Evolutionary conservation across 2,113 vertebrate genomes (phyloP).

Genomic region (Enhydra lutris): DNA sequence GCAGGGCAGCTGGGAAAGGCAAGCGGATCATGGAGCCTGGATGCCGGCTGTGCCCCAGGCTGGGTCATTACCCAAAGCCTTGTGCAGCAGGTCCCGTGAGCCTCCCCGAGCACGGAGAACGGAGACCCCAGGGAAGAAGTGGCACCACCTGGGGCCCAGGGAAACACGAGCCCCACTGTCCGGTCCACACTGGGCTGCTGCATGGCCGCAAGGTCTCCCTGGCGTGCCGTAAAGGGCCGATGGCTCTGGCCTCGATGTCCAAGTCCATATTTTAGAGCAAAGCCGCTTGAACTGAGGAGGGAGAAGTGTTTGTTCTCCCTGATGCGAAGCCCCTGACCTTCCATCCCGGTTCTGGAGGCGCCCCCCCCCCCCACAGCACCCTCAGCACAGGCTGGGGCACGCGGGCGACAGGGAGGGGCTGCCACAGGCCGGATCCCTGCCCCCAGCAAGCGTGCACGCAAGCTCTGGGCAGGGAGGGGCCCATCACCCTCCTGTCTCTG

Average conservation of each 20-base stretch:
- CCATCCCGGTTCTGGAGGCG: accelerated
- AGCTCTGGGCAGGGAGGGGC: background rate
- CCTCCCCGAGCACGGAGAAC: accelerated
- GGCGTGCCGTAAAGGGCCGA: accelerated
- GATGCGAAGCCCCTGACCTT: accelerated
- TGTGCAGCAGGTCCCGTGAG: accelerated
- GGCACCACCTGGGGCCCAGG: no score
- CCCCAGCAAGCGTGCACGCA: accelerated
- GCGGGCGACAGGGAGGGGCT: accelerated
- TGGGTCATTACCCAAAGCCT: background rate
- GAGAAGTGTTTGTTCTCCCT: background rate
- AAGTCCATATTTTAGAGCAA: background rate
- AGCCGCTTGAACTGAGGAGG: no score
- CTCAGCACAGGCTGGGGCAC: accelerated
- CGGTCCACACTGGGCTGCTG: accelerated
- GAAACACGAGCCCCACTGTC: accelerated
- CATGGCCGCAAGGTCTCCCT: background rate
- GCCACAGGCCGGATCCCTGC: background rate
- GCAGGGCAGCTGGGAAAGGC: background rate
- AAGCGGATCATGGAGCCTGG: accelerated
- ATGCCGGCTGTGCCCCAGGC: accelerated
- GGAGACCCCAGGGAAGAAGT: accelerated
- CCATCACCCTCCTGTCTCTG: background rate
- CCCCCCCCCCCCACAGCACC: accelerated
- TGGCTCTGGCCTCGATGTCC: no score